These are phyloP conservation scores for Rhogogaster chlorosoma DNA, from an alignment of 2,888 invertebrate species.

Conservation along the genomic window DNA sequence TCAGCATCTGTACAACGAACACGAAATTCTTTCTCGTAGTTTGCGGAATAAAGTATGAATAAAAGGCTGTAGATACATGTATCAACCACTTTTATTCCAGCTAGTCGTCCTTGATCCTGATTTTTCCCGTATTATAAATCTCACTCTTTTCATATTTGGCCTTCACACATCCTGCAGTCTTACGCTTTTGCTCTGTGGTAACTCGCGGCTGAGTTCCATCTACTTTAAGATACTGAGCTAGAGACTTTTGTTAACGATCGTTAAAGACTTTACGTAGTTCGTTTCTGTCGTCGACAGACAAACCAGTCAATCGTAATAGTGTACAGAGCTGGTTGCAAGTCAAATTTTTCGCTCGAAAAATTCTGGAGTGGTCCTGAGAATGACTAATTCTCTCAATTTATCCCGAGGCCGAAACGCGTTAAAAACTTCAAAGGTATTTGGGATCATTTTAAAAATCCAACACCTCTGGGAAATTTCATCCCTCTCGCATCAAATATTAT, in stretches of 20 bases:
- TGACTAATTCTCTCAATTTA: neutral
- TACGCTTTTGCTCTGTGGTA: neutral
- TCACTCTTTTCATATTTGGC: neutral
- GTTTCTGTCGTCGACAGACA: conserved; percentile 26
- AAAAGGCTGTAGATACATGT: neutral
- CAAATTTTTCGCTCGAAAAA: neutral
- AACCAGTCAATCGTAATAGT: neutral
- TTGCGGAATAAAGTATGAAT: conserved; percentile 2
- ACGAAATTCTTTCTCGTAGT: neutral
- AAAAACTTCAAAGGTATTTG: neutral
- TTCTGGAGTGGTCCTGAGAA: neutral
- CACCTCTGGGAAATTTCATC: conserved; percentile 19
- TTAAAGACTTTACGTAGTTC: conserved; percentile 38
- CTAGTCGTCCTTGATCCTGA: neutral
- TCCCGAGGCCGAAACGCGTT: neutral
- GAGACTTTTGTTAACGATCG: conserved; percentile 30
- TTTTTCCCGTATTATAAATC: neutral
- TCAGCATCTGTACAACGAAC: neutral
- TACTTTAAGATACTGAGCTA: neutral
- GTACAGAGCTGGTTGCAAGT: neutral
- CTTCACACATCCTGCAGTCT: neutral
- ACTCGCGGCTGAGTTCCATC: neutral
- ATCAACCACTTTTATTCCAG: neutral
- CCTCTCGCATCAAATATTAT: neutral
- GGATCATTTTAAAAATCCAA: neutral